phyloP scores from a whole-genome alignment of 2,113 vertebrate genomes.

The Grammomys dolichurus region DNA sequence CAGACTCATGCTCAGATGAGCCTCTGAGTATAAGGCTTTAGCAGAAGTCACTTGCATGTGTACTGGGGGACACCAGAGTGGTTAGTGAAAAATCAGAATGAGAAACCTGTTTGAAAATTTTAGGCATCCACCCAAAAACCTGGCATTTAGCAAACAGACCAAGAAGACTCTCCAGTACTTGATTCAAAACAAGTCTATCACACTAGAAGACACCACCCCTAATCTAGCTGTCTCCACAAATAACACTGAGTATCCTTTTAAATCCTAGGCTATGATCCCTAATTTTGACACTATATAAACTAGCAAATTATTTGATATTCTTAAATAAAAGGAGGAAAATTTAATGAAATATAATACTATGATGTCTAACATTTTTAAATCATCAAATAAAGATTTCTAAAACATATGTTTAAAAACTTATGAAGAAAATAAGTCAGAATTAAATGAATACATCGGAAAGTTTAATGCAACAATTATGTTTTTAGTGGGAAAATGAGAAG shows the following conservation, averaged over 20 bases:
- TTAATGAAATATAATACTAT: neutral
- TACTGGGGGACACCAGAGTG: neutral
- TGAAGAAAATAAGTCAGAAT: neutral
- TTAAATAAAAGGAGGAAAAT: neutral
- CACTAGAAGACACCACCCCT: neutral
- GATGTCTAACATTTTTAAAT: neutral
- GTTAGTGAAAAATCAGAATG: neutral
- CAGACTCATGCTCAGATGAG: no score
- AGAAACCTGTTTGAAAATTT: neutral
- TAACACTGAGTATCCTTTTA: neutral
- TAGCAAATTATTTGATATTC: neutral
- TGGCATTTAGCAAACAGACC: neutral
- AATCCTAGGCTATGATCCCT: no score
- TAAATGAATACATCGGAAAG: neutral
- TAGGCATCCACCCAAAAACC: accelerated
- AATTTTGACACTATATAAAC: no score
- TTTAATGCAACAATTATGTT: neutral
- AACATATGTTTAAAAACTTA: neutral
- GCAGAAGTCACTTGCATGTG: neutral
- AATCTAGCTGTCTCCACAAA: neutral
- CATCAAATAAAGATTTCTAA: neutral
- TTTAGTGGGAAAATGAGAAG: neutral
- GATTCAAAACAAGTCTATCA: neutral
- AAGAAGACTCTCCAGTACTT: neutral
- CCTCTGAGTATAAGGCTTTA: accelerated